Evolutionary conservation across 2,888 invertebrate species (phyloP).

Genomic region (Punctoribates punctum): DNA sequence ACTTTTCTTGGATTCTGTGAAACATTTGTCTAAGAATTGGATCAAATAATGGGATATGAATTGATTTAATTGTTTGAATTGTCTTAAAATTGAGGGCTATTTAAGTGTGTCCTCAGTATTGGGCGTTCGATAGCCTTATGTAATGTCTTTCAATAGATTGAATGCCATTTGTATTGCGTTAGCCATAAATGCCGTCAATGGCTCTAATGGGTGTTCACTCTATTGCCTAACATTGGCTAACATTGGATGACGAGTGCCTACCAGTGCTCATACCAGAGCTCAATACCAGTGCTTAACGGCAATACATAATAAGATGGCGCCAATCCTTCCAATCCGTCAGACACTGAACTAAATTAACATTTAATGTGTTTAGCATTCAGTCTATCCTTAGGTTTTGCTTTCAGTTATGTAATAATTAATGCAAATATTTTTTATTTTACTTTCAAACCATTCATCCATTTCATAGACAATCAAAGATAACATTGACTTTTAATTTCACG

Average conservation of each 20-base stretch:
- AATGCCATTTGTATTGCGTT: conserved; percentile 20
- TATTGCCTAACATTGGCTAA: not conserved
- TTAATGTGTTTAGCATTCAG: not conserved
- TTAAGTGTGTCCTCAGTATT: not conserved
- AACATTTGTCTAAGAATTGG: too few species aligned
- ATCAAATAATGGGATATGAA: too few species aligned
- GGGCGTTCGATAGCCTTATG: conserved; percentile 22
- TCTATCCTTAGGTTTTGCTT: not conserved
- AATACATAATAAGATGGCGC: conserved; percentile 32
- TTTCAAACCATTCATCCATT: not conserved
- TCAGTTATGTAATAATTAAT: not conserved
- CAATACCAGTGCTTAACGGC: not conserved
- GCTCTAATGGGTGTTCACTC: conserved; percentile 4
- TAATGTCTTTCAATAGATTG: conserved; percentile 1
- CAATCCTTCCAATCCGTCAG: conserved; percentile 33
- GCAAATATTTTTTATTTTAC: not conserved
- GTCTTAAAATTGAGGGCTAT: not conserved
- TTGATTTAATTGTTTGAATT: too few species aligned
- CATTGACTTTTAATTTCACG: not conserved
- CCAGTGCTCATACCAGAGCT: not conserved
- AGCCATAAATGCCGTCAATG: conserved; percentile 27
- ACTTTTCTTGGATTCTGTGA: too few species aligned
- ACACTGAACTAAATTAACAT: conserved; percentile 10
- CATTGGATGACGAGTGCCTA: not conserved
- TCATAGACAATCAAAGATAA: not conserved